Conservation (phyloP, 2,888 invertebrate species). For the Lycocerus yunnanus region DNA sequence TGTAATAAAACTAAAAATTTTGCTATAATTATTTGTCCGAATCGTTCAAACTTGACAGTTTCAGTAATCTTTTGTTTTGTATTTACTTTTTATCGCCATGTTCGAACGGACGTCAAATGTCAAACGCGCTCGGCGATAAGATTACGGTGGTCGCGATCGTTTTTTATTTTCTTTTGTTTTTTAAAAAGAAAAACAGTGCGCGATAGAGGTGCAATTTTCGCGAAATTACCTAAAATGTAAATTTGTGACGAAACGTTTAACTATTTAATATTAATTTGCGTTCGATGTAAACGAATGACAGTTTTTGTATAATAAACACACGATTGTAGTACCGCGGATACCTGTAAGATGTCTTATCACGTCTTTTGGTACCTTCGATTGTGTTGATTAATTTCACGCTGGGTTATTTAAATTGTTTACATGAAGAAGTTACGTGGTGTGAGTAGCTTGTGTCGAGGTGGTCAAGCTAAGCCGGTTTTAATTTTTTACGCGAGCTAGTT, state of each 20-base stretch:
- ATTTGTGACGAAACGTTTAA: not conserved
- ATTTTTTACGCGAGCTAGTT: not conserved
- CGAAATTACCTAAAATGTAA: not conserved
- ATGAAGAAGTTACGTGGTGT: not conserved
- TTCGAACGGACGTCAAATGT: conserved; percentile 17
- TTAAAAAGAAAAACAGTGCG: not conserved
- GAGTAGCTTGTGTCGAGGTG: not conserved
- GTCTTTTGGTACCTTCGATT: not conserved
- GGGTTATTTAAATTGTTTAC: not conserved
- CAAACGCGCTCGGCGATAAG: not conserved
- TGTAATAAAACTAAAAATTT: conserved; percentile 23
- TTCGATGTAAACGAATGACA: not conserved
- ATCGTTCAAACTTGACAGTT: conserved; percentile 34
- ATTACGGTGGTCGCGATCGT: not conserved
- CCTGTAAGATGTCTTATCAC: not conserved
- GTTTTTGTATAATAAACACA: not conserved
- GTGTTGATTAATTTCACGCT: not conserved
- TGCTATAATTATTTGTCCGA: conserved; percentile 10
- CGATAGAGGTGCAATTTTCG: not conserved
- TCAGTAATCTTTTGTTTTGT: conserved; percentile 32
- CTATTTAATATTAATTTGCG: not conserved
- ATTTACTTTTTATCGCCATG: conserved; percentile 33
- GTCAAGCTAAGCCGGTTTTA: not conserved
- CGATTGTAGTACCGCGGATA: not conserved
- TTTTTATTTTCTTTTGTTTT: not conserved